Percentiles rank a stretch among this genome's conserved stretches.
Evolutionary conservation across 2,797 vertebrate species (phyloP).

Genomic region (Monodelphis domestica): DNA sequence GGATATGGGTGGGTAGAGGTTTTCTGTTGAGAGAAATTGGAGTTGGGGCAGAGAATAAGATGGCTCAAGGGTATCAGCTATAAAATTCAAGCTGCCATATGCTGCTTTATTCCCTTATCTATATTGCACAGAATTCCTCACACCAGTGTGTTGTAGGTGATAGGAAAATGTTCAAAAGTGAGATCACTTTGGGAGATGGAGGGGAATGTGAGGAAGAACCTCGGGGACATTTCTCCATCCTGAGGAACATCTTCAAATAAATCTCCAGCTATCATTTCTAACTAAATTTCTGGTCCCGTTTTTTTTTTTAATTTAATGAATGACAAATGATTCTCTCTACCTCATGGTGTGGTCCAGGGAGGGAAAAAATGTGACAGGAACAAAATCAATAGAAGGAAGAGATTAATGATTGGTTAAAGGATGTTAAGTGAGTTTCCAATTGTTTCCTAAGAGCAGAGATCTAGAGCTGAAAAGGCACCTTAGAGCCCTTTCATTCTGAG

Average conservation of each 20-base stretch:
- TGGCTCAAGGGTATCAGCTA: rapidly evolving
- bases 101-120: background rate
- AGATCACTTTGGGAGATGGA: background rate
- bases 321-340: background rate
- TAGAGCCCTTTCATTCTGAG: background rate
- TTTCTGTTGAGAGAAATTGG: background rate
- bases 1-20: background rate
- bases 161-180: background rate
- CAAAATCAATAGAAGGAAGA: background rate
- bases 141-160: rapidly evolving
- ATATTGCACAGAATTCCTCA: background rate
- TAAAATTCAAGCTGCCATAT: background rate
- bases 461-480: background rate
- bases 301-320: background rate
- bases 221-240: background rate
- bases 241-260: background rate
- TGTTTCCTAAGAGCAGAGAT: background rate
- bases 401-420: background rate
- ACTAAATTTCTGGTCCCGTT: background rate
- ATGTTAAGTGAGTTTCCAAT: rapidly evolving
- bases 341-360: background rate
- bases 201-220: background rate
- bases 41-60: background rate
- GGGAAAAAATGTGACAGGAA: background rate
- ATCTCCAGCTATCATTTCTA: slow-evolving; percentile 23